Percentiles rank a stretch among this genome's conserved stretches.
Evolutionary conservation across 2,797 vertebrate species (phyloP).

Genomic region (Petrocephalus schoutedeni): DNA sequence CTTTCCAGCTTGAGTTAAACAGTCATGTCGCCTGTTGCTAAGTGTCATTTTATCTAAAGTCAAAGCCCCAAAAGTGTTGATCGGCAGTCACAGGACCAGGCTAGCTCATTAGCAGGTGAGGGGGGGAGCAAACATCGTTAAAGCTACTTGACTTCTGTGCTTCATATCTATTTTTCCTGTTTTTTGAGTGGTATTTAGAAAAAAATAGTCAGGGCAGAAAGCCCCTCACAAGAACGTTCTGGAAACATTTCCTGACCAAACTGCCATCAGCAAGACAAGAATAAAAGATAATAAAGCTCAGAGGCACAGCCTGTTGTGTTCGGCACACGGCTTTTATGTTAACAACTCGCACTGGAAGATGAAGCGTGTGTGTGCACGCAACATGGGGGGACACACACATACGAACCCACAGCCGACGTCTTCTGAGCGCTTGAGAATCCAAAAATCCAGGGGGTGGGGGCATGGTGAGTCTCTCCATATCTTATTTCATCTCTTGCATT

Average conservation of each 20-base stretch:
- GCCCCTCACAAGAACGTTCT: neutral
- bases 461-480: slow-evolving; percentile 55
- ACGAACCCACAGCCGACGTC: neutral
- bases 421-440: neutral
- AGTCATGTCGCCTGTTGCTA: neutral
- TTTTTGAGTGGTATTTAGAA: neutral
- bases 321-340: neutral
- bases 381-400: neutral
- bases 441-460: neutral
- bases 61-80: neutral
- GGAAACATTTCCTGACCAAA: neutral
- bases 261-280: neutral
- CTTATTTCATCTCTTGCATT: slow-evolving; percentile 55
- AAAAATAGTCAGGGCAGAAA: neutral
- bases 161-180: neutral
- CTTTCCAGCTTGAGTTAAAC: neutral
- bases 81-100: neutral
- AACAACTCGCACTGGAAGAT: neutral
- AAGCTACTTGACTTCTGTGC: neutral
- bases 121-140: neutral
- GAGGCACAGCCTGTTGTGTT: neutral
- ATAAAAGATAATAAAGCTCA: neutral
- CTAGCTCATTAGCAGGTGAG: neutral
- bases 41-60: neutral
- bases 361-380: neutral